These are phyloP conservation scores for Vanessa cardui DNA, from an alignment of 2,888 invertebrate genomes.

Conservation along the genomic window DNA sequence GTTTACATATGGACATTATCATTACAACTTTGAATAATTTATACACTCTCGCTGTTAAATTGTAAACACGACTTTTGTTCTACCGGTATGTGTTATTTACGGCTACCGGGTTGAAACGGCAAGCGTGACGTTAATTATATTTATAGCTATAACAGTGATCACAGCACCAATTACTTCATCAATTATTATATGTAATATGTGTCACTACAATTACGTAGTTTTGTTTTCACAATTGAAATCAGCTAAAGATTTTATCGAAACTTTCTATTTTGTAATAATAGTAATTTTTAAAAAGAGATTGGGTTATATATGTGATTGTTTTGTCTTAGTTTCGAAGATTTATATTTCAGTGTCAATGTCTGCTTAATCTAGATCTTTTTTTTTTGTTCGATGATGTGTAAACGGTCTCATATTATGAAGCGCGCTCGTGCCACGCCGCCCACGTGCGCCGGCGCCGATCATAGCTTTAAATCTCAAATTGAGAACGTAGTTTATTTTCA, in stretches of 20 bases:
- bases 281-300: no score
- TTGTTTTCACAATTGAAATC: no score
- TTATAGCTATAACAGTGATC: no score
- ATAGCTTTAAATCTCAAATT: constrained; percentile 44
- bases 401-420: constrained; percentile 25
- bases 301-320: no score
- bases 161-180: no score
- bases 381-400: constrained; percentile 9
- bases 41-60: not conserved
- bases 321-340: not conserved
- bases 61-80: not conserved
- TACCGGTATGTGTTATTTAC: no score
- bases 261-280: no score
- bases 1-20: constrained; percentile 13
- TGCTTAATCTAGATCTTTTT: not conserved
- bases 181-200: no score
- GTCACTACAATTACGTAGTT: no score
- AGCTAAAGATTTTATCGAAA: no score
- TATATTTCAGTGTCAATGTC: not conserved
- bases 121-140: no score
- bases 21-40: not conserved
- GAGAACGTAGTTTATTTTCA: constrained; percentile 48
- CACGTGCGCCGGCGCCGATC: constrained; percentile 50
- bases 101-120: no score
- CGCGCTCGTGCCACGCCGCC: constrained; percentile 47